Percentiles rank a stretch among this genome's conserved stretches.
Evolutionary conservation across 2,113 vertebrate genomes (phyloP).

Genomic region (Neodon shergylaensis): DNA sequence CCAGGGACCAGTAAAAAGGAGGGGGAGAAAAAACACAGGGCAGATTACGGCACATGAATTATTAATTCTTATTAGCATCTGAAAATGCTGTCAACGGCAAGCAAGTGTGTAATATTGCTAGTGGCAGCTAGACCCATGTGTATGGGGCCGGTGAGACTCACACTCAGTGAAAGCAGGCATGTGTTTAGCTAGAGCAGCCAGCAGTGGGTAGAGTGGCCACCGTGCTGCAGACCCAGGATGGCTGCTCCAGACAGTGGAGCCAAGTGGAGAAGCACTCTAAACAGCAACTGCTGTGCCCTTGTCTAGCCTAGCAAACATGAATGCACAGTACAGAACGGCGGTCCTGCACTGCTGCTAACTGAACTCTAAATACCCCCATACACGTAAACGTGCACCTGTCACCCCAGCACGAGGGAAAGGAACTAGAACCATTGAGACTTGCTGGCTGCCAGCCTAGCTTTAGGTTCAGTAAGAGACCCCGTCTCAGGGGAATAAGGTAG

Average conservation of each 20-base stretch:
- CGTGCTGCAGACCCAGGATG: not conserved
- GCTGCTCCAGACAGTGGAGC: not conserved
- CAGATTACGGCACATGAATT: conserved; percentile 61
- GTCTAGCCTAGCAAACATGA: not conserved
- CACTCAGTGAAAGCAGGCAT: not conserved
- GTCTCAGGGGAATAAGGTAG: not conserved
- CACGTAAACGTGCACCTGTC: not conserved
- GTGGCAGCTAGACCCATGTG: not conserved
- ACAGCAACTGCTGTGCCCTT: not conserved
- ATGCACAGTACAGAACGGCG: rapidly evolving
- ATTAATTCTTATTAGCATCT: conserved; percentile 65
- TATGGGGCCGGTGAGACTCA: not conserved
- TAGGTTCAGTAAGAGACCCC: not conserved
- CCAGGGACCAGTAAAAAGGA: not conserved
- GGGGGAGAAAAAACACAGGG: not conserved
- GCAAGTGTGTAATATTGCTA: not conserved
- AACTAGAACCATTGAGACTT: not conserved
- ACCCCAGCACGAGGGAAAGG: not conserved
- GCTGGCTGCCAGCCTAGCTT: not conserved
- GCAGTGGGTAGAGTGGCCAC: not conserved
- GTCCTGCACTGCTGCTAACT: not conserved
- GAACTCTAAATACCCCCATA: not conserved
- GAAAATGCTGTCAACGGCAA: conserved; percentile 39
- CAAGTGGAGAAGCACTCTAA: too few relatives aligned
- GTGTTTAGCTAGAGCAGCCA: not conserved